Conservation (phyloP, 1,140 invertebrate species). For the Mylabris phalerata region DNA sequence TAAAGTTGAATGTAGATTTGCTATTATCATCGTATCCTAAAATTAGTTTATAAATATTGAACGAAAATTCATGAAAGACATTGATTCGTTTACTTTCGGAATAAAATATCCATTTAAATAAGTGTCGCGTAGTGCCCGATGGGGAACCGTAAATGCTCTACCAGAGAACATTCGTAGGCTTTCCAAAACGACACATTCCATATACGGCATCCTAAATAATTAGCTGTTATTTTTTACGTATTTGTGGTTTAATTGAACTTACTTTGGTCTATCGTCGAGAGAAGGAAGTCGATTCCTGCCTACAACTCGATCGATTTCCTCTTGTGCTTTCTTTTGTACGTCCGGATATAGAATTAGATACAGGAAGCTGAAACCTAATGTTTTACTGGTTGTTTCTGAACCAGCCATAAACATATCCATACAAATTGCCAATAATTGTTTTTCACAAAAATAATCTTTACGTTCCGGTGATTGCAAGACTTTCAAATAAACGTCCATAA, state of each 20-base stretch:
- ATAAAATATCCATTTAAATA: conserved; percentile 63
- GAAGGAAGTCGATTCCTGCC: conserved; percentile 59
- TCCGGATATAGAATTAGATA: conserved; percentile 69
- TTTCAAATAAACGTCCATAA: conserved; percentile 80
- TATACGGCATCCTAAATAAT: conserved; percentile 66
- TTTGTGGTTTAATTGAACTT: conserved; percentile 31
- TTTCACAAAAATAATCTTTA: conserved; percentile 48
- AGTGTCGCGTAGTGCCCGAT: conserved; percentile 66
- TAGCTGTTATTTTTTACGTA: conserved; percentile 15
- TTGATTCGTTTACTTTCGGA: conserved; percentile 55
- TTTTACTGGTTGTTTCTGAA: conserved; percentile 76
- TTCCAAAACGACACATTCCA: conserved; percentile 70
- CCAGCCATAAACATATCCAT: conserved; percentile 76
- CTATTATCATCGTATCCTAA: conserved; percentile 74
- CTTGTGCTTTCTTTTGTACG: conserved; percentile 70
- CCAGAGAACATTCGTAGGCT: conserved; percentile 71
- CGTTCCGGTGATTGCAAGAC: conserved; percentile 49
- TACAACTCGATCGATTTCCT: conserved; percentile 73
- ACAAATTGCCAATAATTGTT: conserved; percentile 68
- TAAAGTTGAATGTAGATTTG: conserved; percentile 71
- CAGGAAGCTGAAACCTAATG: conserved; percentile 70
- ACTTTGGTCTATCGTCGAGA: conserved; percentile 63
- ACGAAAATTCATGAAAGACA: neutral
- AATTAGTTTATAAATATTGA: conserved; percentile 5
- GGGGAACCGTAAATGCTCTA: conserved; percentile 69